Evolutionary conservation across 2,888 invertebrate genomes (phyloP), one percentile per base, ranked within the genome.

Genomic region (Tinea semifulvella): DNA sequence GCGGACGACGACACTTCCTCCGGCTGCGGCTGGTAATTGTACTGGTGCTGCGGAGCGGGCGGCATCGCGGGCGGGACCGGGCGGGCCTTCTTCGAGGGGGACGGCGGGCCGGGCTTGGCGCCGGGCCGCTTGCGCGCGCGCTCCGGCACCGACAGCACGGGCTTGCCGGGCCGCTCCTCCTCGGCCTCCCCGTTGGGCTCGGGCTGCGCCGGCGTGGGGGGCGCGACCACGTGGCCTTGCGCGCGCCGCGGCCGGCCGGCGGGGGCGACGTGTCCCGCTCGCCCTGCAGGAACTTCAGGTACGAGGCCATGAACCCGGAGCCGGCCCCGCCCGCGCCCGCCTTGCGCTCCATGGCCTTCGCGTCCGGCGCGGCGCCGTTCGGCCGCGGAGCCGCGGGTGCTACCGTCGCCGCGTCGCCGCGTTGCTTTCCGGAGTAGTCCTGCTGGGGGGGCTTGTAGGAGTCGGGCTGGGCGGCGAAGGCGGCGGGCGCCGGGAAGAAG

Each of bases 261-360:
- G 92, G 91, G 16, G 92, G 91, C 50, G 92, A 91, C 38, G 88
- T 87, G 54, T 92, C 92, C 36, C 91, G 84, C 65, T 92, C 92
- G 52, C 92, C 92, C 75, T 90, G 89, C 53, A 91, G 75, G 70
- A 93, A 93, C 71, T 92, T 92, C 53, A 92, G 82, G 71, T 92
- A 93, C 72, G 92, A 92, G 63, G 89, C 91, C 91, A 92, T 91
- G 69, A 93, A 93, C 50, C 91, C 91, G 43, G 89, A 85, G 56
- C 87, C 87, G 48, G 87, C 85, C 56, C 84, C 83, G 55, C 80
- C 79, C 50, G 83, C 75, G 49, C 84, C 82, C 59, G 82, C 79
- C 62, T 86, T 87, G 69, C 86, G 86, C 59, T 85, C 87, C 57
- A 83, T 74, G 52, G 81, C 71, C 70, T 83, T 82, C 52, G 60